A percentile compares a stretch with the other conserved stretches of the same genome.
Evolutionary conservation across 2,888 invertebrate species (phyloP).

Genomic region (Pheosia tremula): DNA sequence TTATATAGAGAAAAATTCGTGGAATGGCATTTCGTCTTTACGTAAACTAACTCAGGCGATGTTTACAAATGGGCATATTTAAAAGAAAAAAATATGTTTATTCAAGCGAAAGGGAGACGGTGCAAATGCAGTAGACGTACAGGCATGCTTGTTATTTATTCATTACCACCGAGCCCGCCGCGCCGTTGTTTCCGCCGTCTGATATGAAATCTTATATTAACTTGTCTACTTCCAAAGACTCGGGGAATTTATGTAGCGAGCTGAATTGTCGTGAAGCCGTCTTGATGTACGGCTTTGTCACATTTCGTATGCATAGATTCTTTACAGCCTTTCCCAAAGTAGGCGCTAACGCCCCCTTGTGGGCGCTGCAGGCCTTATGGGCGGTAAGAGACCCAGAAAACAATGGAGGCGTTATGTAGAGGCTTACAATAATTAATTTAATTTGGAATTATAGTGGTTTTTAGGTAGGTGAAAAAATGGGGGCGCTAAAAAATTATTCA

Average conservation of each 20-base stretch:
- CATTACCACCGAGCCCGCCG: constrained; percentile 51
- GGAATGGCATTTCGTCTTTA: no score
- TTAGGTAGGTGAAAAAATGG: no score
- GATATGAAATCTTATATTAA: constrained; percentile 71
- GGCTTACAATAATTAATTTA: no score
- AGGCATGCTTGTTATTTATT: constrained; percentile 58
- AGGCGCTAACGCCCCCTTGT: no score
- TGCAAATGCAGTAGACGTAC: constrained; percentile 30
- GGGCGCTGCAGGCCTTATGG: no score
- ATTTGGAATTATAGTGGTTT: no score
- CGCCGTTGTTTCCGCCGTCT: constrained; percentile 48
- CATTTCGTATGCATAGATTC: constrained; percentile 52
- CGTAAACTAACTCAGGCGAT: no score
- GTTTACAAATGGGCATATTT: constrained; percentile 17
- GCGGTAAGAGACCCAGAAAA: no score
- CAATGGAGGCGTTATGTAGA: no score
- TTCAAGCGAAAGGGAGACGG: constrained; percentile 39
- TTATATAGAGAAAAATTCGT: no score
- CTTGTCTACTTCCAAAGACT: constrained; percentile 65
- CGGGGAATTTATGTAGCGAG: constrained; percentile 64
- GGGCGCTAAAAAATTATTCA: no score
- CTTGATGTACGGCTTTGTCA: constrained; percentile 57
- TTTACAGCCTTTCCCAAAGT: no score
- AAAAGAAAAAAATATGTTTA: constrained; percentile 33
- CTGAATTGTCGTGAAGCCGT: constrained; percentile 60